Evolutionary conservation across 2,113 vertebrate genomes (phyloP), one percentile per base, ranked within the genome.

Genomic region (Psittacula cyanocephala): DNA sequence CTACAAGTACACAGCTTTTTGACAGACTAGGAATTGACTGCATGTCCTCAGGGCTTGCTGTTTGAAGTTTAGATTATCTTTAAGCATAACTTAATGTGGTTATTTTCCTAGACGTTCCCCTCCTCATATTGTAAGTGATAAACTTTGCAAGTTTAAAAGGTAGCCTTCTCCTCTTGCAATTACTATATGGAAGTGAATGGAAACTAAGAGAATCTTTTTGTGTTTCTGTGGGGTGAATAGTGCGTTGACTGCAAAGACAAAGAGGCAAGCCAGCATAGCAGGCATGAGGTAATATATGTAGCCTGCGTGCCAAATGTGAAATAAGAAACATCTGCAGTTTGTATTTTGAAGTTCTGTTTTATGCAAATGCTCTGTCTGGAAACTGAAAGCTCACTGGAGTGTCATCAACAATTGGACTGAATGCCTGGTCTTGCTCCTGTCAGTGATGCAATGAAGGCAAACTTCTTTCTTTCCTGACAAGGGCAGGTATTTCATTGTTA

Each of bases 241-340:
- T 97, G 91, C 88, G 96, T 63, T 52, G 86, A 88, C 60, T 87
- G 62, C 10, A 29, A 94, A 95, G 80, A 96, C 92, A 95, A 95
- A 93, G 91, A 96, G 75, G 78, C 79, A 91, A 95, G 93, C 84
- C 83, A 94, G 76, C 55, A 15, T 93, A 95, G 92, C 88, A 96
- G 82, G 95, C 95, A 93, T 98, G 97, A 97, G 86, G 96, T 97
- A 96, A 97, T 97, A 81, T 41, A 84, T 90, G 63, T 89, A 35
- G 70, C 74, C 59, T 80, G 53, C 28, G 70, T 95, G 97, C 95
- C 95, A 96, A 86, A 92, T 10, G 47, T 82, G 81, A 95, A 98
- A 97, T 96, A 84, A 95, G 91, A 96, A 97, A 97, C 97, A 97
- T 97, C 91, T 98, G 96, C 74, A 89, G 86, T 81, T 94, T 93